Evolutionary conservation across 2,888 invertebrate genomes (phyloP), one percentile per base, ranked within the genome.

Genomic region (Coleophora deauratella): DNA sequence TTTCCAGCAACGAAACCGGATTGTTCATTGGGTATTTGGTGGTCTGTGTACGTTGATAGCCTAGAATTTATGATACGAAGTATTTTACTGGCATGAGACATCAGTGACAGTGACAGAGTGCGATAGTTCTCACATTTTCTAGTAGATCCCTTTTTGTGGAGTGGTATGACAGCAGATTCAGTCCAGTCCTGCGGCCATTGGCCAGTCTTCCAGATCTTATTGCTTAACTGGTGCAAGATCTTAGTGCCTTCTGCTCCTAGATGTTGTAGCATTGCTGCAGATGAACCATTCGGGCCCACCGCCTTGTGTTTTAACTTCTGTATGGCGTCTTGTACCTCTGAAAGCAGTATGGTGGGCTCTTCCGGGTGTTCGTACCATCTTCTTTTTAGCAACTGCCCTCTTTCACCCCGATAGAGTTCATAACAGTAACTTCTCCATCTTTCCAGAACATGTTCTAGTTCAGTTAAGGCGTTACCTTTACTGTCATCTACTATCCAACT

Each of bases 51-150:
- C n/a, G n/a, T n/a, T n/a, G n/a, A n/a, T n/a, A n/a, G n/a, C n/a
- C n/a, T n/a, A n/a, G n/a, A n/a, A n/a, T n/a, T n/a, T n/a, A n/a
- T n/a, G n/a, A n/a, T n/a, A n/a, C n/a, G n/a, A n/a, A 43, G 28
- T 11, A 46, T 38, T 7, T 45, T 44, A 27, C 44, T 44, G 8
- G 40, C 41, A 21, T 48, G 41, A 1, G 44, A 46, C 41, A 43
- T 36, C 0, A 43, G 35, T 4, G 40, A 33, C 14, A 40, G 10
- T 1, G 21, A 21, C n/a, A n/a, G n/a, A n/a, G 40, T 40, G 3
- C 33, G 13, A 13, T 40, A 42, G 14, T 45, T 42, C 1, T 30
- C 28, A n/a, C 45, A 45, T 3, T 21, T 33, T 8, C 15, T 15
- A 11, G 39, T 34, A 1, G 42, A 42, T 1, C 49, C 42, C 27